These are phyloP conservation scores for Sternarchorhynchus goeldii DNA, from an alignment of 2,797 vertebrate genomes.

Conservation along the genomic window DNA sequence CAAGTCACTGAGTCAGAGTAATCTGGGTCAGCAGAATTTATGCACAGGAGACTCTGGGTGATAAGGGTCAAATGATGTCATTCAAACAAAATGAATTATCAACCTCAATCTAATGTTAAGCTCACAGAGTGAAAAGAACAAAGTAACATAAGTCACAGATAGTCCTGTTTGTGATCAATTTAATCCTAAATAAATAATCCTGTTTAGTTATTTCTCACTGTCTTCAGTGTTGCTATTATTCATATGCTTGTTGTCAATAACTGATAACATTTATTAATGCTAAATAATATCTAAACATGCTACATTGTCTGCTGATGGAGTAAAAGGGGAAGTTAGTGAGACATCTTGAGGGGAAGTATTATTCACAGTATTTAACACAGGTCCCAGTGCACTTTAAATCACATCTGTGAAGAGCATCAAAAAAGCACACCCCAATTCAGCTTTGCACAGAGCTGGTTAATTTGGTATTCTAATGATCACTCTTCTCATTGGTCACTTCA, in stretches of 20 bases:
- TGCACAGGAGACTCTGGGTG: constrained; percentile 26
- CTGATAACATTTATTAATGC: too few relatives aligned
- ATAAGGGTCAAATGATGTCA: constrained; percentile 48
- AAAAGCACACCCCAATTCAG: too few relatives aligned
- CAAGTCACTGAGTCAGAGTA: constrained; percentile 36
- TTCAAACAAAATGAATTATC: constrained; percentile 41
- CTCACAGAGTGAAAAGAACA: constrained; percentile 26
- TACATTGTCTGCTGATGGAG: constrained; percentile 1
- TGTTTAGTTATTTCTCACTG: not conserved
- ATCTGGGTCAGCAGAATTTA: constrained; percentile 39
- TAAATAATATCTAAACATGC: not conserved
- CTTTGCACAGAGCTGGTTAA: too few relatives aligned
- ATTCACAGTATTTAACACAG: constrained; percentile 4
- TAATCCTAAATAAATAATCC: too few relatives aligned
- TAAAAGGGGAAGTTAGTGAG: constrained; percentile 13
- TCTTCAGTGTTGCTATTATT: not conserved
- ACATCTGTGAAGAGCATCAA: too few relatives aligned
- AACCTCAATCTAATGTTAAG: constrained; percentile 38
- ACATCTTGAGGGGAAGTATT: constrained; percentile 1
- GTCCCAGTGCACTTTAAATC: too few relatives aligned
- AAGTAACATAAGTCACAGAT: constrained; percentile 28
- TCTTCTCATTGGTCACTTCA: too few relatives aligned
- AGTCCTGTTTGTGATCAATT: constrained; percentile 15
- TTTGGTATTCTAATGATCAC: too few relatives aligned
- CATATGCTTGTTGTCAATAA: too few relatives aligned